Conservation (phyloP, 1,140 invertebrate species). For the Bombus pyrosoma region DNA sequence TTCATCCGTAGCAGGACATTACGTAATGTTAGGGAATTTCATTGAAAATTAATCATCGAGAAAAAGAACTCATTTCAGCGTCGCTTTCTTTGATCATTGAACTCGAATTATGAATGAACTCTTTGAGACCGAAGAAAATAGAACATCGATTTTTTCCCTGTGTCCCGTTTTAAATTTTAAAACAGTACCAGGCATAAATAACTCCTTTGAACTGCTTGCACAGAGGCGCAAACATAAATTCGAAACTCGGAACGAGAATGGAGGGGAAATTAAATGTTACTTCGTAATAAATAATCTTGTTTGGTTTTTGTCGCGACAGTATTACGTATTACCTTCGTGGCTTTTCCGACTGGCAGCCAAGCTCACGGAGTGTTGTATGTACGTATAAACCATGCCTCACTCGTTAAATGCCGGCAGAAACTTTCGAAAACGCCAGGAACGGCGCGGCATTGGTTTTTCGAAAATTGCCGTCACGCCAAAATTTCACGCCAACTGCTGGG, state of each 20-base stretch:
- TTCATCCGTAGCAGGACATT: background rate
- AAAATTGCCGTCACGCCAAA: constrained; percentile 14
- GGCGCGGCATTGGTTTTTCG: constrained; percentile 38
- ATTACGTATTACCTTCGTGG: constrained; percentile 51
- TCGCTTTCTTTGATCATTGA: background rate
- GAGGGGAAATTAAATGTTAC: constrained; percentile 13
- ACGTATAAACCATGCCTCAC: background rate
- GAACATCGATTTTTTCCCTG: background rate
- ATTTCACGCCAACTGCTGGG: background rate
- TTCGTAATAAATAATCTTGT: background rate
- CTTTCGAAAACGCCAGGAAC: constrained; percentile 37
- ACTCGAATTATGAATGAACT: constrained; percentile 3
- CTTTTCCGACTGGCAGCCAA: constrained; percentile 35
- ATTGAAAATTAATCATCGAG: background rate
- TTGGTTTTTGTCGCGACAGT: background rate
- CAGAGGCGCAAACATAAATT: constrained; percentile 10
- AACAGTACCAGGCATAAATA: background rate
- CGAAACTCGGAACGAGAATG: background rate
- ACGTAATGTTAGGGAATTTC: background rate
- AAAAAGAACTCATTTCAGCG: background rate
- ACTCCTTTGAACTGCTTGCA: background rate
- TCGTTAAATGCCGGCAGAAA: constrained; percentile 18
- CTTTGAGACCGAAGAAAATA: background rate
- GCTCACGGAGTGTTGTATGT: background rate
- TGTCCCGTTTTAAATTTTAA: background rate